These are phyloP conservation scores for Oligia latruncula DNA, from an alignment of 2,888 invertebrate species.

Conservation along the genomic window DNA sequence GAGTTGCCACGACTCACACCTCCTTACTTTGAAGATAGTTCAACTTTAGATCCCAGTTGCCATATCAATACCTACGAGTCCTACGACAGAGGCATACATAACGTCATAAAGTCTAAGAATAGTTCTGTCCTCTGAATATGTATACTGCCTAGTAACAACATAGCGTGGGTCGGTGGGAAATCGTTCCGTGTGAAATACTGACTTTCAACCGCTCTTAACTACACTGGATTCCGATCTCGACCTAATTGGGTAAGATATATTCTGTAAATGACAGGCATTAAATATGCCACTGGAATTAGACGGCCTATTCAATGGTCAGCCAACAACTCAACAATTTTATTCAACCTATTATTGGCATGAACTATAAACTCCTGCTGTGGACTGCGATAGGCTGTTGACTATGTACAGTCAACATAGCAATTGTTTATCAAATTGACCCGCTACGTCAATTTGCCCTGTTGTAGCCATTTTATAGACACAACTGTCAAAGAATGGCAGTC, in stretches of 20 bases:
- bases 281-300: slow-evolving; percentile 28
- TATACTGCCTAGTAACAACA: slow-evolving; percentile 30
- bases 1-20: slow-evolving; percentile 4
- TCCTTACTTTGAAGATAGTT: slow-evolving; percentile 17
- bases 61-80: neutral
- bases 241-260: slow-evolving; percentile 28
- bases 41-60: slow-evolving; percentile 4
- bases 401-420: neutral
- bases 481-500: neutral
- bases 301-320: slow-evolving; percentile 1
- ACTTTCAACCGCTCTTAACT: slow-evolving; percentile 17
- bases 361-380: neutral
- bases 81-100: neutral
- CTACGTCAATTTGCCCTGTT: neutral
- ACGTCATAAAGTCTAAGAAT: slow-evolving; percentile 18
- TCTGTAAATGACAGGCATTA: slow-evolving; percentile 31
- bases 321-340: slow-evolving; percentile 1
- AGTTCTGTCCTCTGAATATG: slow-evolving; percentile 16
- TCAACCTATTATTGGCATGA: neutral
- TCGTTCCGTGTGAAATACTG: slow-evolving; percentile 21
- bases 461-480: no score
- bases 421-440: neutral
- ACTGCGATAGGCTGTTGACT: neutral
- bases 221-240: slow-evolving; percentile 3
- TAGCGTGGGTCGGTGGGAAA: slow-evolving; percentile 15